These are phyloP conservation scores for Ceratoteleas bidentatus DNA, from an alignment of 1,140 invertebrate genomes.

Conservation along the genomic window DNA sequence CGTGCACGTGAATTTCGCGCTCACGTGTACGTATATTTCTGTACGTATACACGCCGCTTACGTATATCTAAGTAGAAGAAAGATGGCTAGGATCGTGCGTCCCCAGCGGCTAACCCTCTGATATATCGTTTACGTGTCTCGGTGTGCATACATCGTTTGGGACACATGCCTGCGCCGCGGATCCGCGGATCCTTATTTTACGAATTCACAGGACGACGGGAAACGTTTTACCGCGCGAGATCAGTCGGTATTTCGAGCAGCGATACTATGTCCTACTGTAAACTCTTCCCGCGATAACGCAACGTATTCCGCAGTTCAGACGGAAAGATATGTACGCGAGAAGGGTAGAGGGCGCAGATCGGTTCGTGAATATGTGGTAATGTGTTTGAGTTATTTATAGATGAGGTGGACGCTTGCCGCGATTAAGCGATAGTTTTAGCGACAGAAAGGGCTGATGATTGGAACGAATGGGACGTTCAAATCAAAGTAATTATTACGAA, in stretches of 20 bases:
- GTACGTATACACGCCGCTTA: slow-evolving; percentile 51
- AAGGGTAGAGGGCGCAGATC: slow-evolving; percentile 13
- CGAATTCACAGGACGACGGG: slow-evolving; percentile 75
- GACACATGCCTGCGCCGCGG: slow-evolving; percentile 75
- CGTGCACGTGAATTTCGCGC: slow-evolving; percentile 80
- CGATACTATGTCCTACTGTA: slow-evolving; percentile 23
- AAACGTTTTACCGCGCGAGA: slow-evolving; percentile 67
- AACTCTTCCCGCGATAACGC: slow-evolving; percentile 33
- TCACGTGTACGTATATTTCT: slow-evolving; percentile 58
- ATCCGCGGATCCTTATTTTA: slow-evolving; percentile 76
- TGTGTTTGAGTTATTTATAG: too few relatives aligned
- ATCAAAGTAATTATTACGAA: too few relatives aligned
- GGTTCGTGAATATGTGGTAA: not conserved
- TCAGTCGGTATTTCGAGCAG: slow-evolving; percentile 60
- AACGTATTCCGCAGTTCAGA: slow-evolving; percentile 28
- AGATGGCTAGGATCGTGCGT: slow-evolving; percentile 80
- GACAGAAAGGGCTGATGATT: too few relatives aligned
- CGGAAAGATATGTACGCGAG: slow-evolving; percentile 7
- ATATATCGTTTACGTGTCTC: slow-evolving; percentile 82
- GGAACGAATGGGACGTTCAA: too few relatives aligned
- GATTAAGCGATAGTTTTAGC: too few relatives aligned
- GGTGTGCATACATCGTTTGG: slow-evolving; percentile 80
- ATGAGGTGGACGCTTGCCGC: too few relatives aligned
- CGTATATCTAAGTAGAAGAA: slow-evolving; percentile 78
- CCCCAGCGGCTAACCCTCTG: slow-evolving; percentile 81